These are phyloP conservation scores for Leptoteleia sp. DNA, from an alignment of 1,140 invertebrate genomes.

Conservation along the genomic window DNA sequence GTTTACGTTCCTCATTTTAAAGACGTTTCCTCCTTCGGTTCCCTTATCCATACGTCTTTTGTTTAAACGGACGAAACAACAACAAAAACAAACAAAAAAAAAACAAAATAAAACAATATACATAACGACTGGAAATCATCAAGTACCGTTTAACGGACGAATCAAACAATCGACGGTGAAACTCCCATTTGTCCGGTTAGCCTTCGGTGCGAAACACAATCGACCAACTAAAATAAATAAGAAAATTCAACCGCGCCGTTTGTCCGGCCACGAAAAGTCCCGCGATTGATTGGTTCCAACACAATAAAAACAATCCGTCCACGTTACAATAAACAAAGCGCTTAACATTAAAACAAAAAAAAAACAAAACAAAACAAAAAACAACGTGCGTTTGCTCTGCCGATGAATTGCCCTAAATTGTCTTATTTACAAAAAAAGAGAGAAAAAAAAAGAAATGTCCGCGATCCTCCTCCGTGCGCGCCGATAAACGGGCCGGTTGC, in stretches of 20 bases:
- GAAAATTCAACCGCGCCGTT: constrained; percentile 25
- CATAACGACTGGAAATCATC: constrained; percentile 1
- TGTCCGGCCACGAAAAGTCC: constrained; percentile 4
- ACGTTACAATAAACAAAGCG: constrained; percentile 50
- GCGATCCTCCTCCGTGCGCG: constrained; percentile 23
- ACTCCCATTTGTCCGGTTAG: constrained; percentile 21
- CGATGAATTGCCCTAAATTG: constrained; percentile 56
- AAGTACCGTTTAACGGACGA: constrained; percentile 35
- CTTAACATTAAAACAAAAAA: constrained; percentile 50
- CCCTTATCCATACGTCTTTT: no score
- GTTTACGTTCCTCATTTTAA: no score
- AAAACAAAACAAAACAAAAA: no score
- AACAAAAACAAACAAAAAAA: not conserved
- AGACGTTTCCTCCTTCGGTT: no score
- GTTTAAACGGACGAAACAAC: no score
- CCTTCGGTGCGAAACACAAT: constrained; percentile 19
- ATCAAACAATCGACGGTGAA: constrained; percentile 22
- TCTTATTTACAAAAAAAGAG: constrained; percentile 56
- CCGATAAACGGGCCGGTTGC: constrained; percentile 23
- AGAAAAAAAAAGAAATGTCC: no score
- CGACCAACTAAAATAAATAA: constrained; percentile 37
- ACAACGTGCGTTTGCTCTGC: constrained; percentile 43
- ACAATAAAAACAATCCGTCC: constrained; percentile 57
- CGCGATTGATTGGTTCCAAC: constrained; percentile 36
- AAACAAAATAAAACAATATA: constrained; percentile 1